Base-by-base conservation (phyloP, 2,113 vertebrate genomes). In the Nansenia antarctica region DNA sequence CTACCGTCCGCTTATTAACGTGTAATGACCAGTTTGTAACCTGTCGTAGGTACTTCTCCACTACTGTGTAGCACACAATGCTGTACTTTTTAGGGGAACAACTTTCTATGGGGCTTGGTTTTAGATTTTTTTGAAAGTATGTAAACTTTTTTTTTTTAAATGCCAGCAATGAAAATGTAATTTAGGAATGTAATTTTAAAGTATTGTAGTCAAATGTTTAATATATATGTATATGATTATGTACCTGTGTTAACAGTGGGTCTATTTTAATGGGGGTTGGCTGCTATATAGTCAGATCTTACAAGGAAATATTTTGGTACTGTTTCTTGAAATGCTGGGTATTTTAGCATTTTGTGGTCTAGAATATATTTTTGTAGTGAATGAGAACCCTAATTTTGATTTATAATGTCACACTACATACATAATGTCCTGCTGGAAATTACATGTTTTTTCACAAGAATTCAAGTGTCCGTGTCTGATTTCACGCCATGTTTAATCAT, bases 311-410 rank as follows among this genome's bases (percentile, higher is more conserved):
- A 89, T 92, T 92, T 92, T 92, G 91, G 91, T 93, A 93, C 90
- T 79, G 73, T 89, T 77, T 90, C 83, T 82, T 70, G 81, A 80
- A 91, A 90, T 92, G 85, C 87, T 89, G 86, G 85, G 79, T 85
- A 75, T 86, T 86, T 84, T 86, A 86, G 85, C 78, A 78, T 87
- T 85, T 85, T 80, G 74, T 73, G 69, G 59, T 76, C 72, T 91
- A 88, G 87, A 92, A 88, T 91, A 87, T 93, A 92, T 93, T 93
- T 93, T 93, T 93, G 86, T 92, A 93, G 90, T 84, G 79, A 89
- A 82, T 89, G 84, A 82, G 77, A 87, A 90, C 74, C 73, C 78
- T 84, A 80, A 70, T 77, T 85, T 81, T 80, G 42, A 68, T 83
- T 82, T 88, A 81, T 89, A 86, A 82, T 74, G 81, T 88, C 77